Percentiles rank a stretch among this genome's conserved stretches.
Conservation (phyloP, 2,113 vertebrate species). For the Morone chrysops region DNA sequence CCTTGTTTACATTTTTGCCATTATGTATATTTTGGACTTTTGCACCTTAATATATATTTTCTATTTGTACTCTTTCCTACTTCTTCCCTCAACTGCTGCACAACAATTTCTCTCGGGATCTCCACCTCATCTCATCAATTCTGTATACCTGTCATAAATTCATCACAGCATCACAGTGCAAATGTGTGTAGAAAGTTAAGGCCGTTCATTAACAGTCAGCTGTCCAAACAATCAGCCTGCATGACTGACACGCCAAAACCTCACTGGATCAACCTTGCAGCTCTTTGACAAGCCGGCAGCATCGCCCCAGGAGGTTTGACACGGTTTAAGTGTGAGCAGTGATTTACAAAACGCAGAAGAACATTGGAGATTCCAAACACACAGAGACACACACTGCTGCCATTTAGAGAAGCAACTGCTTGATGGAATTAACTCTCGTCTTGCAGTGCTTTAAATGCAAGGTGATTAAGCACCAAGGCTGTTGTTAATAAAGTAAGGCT, state of each 20-base stretch:
- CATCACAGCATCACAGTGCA: background rate
- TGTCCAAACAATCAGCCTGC: constrained; percentile 57
- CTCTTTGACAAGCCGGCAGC: constrained; percentile 60
- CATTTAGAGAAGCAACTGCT: constrained; percentile 17
- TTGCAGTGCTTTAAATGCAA: background rate
- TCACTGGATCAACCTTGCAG: constrained; percentile 27
- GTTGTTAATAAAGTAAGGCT: background rate
- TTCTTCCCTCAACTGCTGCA: background rate
- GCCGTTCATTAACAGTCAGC: constrained; percentile 39
- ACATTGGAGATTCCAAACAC: constrained; percentile 24
- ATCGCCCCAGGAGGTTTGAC: constrained; percentile 53
- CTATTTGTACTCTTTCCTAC: background rate
- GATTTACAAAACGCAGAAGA: constrained; percentile 52
- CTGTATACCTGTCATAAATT: constrained; percentile 28
- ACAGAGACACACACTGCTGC: constrained; percentile 7
- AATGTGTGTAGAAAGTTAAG: constrained; percentile 31
- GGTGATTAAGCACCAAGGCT: constrained; percentile 15
- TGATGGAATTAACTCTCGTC: background rate
- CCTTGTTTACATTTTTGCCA: background rate
- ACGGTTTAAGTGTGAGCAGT: constrained; percentile 40
- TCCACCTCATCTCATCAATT: too few relatives aligned
- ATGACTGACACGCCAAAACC: constrained; percentile 57
- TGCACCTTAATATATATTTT: background rate
- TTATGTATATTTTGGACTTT: background rate
- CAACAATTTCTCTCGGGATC: background rate